These are phyloP conservation scores for Ceratitis capitata DNA, from an alignment of 1,140 invertebrate genomes.

Conservation along the genomic window DNA sequence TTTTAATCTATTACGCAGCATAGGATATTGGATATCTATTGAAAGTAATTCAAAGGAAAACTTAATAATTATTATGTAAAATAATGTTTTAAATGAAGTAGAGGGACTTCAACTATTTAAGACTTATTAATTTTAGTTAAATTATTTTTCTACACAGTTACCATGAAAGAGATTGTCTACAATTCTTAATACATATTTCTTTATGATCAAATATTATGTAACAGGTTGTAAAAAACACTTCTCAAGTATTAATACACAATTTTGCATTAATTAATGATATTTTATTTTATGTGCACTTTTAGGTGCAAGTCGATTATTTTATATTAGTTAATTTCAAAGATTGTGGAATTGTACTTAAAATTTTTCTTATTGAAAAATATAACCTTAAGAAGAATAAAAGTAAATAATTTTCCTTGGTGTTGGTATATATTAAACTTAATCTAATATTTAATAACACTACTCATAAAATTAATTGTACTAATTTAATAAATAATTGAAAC, in stretches of 20 bases:
- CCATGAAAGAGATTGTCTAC: slow-evolving; percentile 9
- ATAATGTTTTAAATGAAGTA: neutral
- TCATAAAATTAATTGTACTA: too few relatives aligned
- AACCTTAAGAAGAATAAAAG: slow-evolving; percentile 8
- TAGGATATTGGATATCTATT: neutral
- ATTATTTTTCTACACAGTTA: slow-evolving; percentile 22
- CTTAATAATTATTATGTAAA: neutral
- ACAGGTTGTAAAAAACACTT: neutral
- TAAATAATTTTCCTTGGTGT: neutral
- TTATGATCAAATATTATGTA: neutral
- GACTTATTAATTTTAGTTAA: neutral
- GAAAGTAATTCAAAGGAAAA: neutral
- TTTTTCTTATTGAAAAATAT: neutral
- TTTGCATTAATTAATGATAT: neutral
- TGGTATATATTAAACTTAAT: neutral
- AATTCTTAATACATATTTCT: neutral
- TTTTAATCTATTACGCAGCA: neutral
- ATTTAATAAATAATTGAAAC: too few relatives aligned
- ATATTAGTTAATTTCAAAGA: neutral
- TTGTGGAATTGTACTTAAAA: slow-evolving; percentile 6
- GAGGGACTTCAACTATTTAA: neutral
- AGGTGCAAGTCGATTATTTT: neutral
- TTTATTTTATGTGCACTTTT: neutral
- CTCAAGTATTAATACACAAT: slow-evolving; percentile 13
- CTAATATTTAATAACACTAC: too few relatives aligned